A percentile compares a stretch with the other conserved stretches of the same genome.
Evolutionary conservation across 2,888 invertebrate species (phyloP).

Genomic region (Amphipyra tragopoginis): DNA sequence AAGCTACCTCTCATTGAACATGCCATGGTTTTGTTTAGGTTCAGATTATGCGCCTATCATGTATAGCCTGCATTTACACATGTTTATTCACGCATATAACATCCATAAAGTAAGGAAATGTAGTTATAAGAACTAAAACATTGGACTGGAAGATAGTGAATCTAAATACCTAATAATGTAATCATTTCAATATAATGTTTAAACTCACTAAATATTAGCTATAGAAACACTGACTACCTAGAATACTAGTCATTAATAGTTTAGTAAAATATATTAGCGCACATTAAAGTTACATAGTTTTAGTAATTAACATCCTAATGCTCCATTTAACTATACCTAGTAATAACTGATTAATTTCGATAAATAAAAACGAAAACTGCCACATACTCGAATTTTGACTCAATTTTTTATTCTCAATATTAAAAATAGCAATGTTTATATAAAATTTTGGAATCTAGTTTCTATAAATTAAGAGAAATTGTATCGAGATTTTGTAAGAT

Average conservation of each 20-base stretch:
- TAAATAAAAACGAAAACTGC: slow-evolving; percentile 76
- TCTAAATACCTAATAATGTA: slow-evolving; percentile 31
- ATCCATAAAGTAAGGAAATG: slow-evolving; percentile 5
- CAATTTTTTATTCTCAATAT: slow-evolving; percentile 71
- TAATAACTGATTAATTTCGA: slow-evolving; percentile 65
- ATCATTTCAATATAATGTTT: slow-evolving; percentile 43
- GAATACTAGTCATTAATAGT: slow-evolving; percentile 62
- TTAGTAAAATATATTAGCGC: slow-evolving; percentile 66
- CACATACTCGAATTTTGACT: slow-evolving; percentile 83
- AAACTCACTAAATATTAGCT: slow-evolving; percentile 57
- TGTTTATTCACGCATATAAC: slow-evolving; percentile 1
- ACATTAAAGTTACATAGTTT: slow-evolving; percentile 63
- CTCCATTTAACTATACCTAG: slow-evolving; percentile 59
- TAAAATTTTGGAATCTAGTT: slow-evolving; percentile 55
- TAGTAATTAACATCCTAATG: slow-evolving; percentile 49
- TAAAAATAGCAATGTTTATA: slow-evolving; percentile 60
- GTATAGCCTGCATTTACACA: background rate
- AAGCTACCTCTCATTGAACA: no score
- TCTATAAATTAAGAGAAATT: slow-evolving; percentile 60
- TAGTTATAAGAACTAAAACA: slow-evolving; percentile 22
- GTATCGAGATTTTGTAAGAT: slow-evolving; percentile 67
- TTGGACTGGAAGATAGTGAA: slow-evolving; percentile 36
- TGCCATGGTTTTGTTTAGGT: no score
- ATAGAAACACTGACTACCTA: slow-evolving; percentile 58
- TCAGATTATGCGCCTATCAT: background rate